phyloP scores from a whole-genome alignment of 2,888 invertebrate species.

The Yponomeuta plumbellus region DNA sequence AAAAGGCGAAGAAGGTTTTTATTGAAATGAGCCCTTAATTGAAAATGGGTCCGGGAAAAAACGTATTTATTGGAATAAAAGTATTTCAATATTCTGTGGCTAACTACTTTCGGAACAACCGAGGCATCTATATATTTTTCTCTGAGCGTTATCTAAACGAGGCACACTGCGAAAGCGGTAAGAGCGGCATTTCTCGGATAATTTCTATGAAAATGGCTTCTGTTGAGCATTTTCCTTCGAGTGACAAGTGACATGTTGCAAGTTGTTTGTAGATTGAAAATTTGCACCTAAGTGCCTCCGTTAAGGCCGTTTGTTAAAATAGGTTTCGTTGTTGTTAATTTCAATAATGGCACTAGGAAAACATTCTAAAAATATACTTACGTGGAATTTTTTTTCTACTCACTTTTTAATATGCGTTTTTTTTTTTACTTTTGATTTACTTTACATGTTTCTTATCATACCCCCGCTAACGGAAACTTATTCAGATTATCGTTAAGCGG shows the following conservation, averaged over 20 bases:
- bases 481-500: too few relatives aligned
- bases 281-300: background rate
- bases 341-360: background rate
- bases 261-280: background rate
- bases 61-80: too few relatives aligned
- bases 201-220: slow-evolving; percentile 48
- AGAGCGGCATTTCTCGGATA: slow-evolving; percentile 29
- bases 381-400: background rate
- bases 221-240: slow-evolving; percentile 16
- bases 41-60: too few relatives aligned
- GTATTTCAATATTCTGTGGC: too few relatives aligned
- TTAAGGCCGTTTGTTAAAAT: background rate
- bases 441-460: too few relatives aligned
- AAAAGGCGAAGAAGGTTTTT: too few relatives aligned
- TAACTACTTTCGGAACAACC: too few relatives aligned
- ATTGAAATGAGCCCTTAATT: too few relatives aligned
- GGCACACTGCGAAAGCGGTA: slow-evolving; percentile 40
- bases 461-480: too few relatives aligned
- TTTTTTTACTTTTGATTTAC: too few relatives aligned
- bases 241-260: slow-evolving; percentile 14
- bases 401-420: too few relatives aligned
- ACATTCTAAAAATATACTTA: background rate
- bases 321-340: background rate
- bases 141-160: slow-evolving; percentile 17
- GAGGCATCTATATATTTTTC: too few relatives aligned